These are phyloP conservation scores for Holothuria scabra DNA, from an alignment of 53 echinoderm and acorn worm species.

Conservation along the genomic window DNA sequence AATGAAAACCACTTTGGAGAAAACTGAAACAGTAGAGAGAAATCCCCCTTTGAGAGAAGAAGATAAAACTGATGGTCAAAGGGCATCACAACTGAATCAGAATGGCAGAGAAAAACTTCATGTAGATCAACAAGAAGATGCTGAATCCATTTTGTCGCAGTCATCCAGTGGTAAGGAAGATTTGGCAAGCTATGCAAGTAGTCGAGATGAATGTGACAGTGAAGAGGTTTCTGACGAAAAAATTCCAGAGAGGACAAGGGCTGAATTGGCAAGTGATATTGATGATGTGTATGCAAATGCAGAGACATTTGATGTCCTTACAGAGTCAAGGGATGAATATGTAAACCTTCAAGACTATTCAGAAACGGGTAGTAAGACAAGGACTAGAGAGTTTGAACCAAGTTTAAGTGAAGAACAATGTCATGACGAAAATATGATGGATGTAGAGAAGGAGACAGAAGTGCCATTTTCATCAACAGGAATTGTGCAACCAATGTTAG, in stretches of 20 bases:
- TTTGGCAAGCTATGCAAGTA: slow-evolving; percentile 31
- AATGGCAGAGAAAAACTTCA: background rate
- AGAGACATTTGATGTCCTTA: too few relatives aligned
- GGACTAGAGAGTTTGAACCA: slow-evolving; percentile 24
- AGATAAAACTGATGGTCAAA: background rate
- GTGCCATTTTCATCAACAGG: too few relatives aligned
- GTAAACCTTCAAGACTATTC: too few relatives aligned
- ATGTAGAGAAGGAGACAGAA: too few relatives aligned
- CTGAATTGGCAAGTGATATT: too few relatives aligned
- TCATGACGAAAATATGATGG: too few relatives aligned
- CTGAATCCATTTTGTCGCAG: background rate
- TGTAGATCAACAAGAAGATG: slow-evolving; percentile 18
- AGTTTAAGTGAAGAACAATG: too few relatives aligned
- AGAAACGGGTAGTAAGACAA: slow-evolving; percentile 3
- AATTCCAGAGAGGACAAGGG: too few relatives aligned
- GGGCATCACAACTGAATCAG: background rate
- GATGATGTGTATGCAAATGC: too few relatives aligned
- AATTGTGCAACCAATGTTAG: too few relatives aligned
- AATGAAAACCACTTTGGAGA: background rate
- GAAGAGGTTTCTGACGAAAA: too few relatives aligned
- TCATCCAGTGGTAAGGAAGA: background rate
- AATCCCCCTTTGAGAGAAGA: background rate
- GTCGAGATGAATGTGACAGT: slow-evolving; percentile 42
- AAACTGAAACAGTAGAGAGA: background rate
- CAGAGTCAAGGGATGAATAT: too few relatives aligned